Evolutionary conservation across 1,140 invertebrate genomes (phyloP).

Genomic region (Colletes gigas): DNA sequence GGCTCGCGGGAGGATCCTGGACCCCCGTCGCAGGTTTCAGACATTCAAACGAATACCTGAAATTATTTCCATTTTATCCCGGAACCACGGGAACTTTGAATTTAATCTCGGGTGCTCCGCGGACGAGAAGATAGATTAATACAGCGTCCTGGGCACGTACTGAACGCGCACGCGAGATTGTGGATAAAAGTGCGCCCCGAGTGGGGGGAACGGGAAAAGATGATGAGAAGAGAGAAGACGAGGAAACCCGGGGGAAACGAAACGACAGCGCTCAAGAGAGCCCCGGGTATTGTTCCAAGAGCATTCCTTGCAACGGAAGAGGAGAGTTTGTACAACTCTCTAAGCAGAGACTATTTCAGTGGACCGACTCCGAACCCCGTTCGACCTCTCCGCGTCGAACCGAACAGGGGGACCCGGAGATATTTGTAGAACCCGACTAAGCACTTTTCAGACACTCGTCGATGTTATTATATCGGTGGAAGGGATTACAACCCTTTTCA

Average conservation of each 20-base stretch:
- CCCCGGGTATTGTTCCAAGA: constrained; percentile 41
- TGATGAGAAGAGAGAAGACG: neutral
- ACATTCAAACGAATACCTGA: neutral
- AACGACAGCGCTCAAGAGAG: neutral
- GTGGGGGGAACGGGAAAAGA: neutral
- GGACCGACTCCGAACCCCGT: constrained; percentile 8
- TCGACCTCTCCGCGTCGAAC: neutral
- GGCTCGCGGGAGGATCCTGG: too few relatives aligned
- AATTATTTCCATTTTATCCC: constrained; percentile 5
- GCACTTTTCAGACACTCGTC: neutral
- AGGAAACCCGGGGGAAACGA: too few relatives aligned
- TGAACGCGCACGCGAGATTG: constrained; percentile 34
- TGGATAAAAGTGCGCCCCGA: constrained; percentile 39
- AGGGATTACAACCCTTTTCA: constrained; percentile 2
- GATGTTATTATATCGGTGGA: neutral
- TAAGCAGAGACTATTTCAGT: constrained; percentile 43
- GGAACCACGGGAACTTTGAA: neutral
- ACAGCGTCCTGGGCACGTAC: neutral
- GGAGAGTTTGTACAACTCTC: constrained; percentile 53
- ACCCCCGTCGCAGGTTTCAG: too few relatives aligned
- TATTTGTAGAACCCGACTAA: neutral
- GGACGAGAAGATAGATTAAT: constrained; percentile 41
- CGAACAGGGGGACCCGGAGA: neutral
- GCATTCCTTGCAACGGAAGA: constrained; percentile 24
- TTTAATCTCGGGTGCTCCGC: constrained; percentile 11